These are phyloP conservation scores for Sesia bembeciformis DNA, from an alignment of 2,888 invertebrate genomes.

Conservation along the genomic window DNA sequence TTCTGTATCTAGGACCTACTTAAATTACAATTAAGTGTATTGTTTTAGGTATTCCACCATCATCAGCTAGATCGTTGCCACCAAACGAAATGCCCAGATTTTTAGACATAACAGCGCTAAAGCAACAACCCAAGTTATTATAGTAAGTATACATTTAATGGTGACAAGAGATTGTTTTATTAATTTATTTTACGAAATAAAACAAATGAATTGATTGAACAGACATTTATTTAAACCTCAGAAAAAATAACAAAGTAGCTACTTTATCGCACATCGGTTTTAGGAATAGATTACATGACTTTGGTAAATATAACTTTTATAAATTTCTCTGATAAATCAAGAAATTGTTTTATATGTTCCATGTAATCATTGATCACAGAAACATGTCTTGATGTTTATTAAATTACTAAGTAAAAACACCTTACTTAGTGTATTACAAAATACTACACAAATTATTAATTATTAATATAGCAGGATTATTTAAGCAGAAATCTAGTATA, in stretches of 20 bases:
- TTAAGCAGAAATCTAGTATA: too few relatives aligned
- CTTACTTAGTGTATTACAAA: too few relatives aligned
- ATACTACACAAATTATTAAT: too few relatives aligned
- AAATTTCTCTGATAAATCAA: too few relatives aligned
- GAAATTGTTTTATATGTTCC: too few relatives aligned
- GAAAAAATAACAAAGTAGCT: slow-evolving; percentile 44
- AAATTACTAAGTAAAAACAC: too few relatives aligned
- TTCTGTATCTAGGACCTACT: background rate
- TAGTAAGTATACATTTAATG: slow-evolving; percentile 13
- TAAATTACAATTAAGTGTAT: background rate
- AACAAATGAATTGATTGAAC: slow-evolving; percentile 44
- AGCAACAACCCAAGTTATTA: slow-evolving; percentile 80
- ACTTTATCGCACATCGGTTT: background rate
- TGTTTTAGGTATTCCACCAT: too few relatives aligned
- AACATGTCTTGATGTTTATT: too few relatives aligned
- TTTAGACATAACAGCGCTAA: slow-evolving; percentile 80
- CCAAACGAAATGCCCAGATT: slow-evolving; percentile 68
- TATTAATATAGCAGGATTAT: too few relatives aligned
- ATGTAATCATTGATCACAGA: too few relatives aligned
- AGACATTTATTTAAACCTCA: slow-evolving; percentile 72
- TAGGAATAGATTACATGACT: background rate
- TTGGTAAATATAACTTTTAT: background rate
- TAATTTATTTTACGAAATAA: slow-evolving; percentile 7
- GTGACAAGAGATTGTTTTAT: slow-evolving; percentile 4
- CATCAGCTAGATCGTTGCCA: slow-evolving; percentile 3